These are phyloP conservation scores for Drymodes brunneopygia DNA, from an alignment of 2,113 vertebrate species.

Conservation along the genomic window DNA sequence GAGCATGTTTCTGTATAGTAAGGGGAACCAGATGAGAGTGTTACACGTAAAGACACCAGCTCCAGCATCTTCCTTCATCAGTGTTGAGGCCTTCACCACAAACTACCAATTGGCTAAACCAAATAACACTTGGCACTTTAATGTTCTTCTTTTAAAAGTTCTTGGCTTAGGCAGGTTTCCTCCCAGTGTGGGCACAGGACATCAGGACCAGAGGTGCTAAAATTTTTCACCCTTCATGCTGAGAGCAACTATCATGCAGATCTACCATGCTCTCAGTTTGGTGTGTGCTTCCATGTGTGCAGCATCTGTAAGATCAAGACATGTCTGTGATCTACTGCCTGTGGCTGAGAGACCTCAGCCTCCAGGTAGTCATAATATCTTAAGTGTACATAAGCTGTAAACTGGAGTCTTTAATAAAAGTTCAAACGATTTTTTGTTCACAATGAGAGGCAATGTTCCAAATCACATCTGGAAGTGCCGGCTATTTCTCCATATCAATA, in stretches of 20 bases:
- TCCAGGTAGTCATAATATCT: neutral
- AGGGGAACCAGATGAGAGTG: neutral
- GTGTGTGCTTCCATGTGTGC: fast-evolving
- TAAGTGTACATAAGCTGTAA: neutral
- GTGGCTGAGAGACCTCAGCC: neutral
- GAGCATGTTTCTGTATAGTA: neutral
- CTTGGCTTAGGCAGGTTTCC: neutral
- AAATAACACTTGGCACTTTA: neutral
- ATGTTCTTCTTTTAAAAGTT: neutral
- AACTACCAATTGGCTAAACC: neutral
- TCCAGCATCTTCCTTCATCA: neutral
- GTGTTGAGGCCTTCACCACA: neutral
- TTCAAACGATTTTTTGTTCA: neutral
- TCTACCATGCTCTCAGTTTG: neutral
- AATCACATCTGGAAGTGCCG: neutral
- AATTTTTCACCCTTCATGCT: neutral
- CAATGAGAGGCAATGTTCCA: neutral
- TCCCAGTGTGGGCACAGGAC: fast-evolving
- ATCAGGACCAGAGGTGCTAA: neutral
- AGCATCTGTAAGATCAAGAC: neutral
- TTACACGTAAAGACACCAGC: neutral
- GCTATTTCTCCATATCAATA: neutral
- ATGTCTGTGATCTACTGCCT: neutral
- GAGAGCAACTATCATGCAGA: neutral
- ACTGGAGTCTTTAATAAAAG: neutral